phyloP scores from a whole-genome alignment of 2,113 vertebrate species.

The Myodes glareolus region DNA sequence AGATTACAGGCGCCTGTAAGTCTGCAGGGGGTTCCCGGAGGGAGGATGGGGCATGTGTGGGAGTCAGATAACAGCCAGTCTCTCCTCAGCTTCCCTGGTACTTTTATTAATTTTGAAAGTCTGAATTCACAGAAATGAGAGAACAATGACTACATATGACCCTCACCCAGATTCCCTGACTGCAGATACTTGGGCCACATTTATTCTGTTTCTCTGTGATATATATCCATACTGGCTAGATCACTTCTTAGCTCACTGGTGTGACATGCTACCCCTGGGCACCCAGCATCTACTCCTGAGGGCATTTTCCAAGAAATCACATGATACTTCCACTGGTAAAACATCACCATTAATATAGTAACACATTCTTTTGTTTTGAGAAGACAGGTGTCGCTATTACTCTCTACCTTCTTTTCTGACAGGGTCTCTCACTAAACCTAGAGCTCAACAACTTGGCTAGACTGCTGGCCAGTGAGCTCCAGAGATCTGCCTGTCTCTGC shows the following conservation, averaged over 20 bases:
- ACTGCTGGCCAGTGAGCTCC: neutral
- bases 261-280: neutral
- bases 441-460: neutral
- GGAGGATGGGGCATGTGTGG: neutral
- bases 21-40: neutral
- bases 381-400: neutral
- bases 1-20: conserved; percentile 35
- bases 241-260: neutral
- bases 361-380: neutral
- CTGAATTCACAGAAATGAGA: neutral
- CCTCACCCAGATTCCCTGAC: neutral
- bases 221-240: neutral
- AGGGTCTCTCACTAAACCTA: neutral
- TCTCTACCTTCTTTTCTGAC: neutral
- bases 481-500: neutral
- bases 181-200: neutral
- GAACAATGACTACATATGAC: neutral
- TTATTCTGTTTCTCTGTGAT: neutral
- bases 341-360: neutral
- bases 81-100: neutral
- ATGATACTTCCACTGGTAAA: neutral
- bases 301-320: conserved; percentile 1
- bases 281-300: neutral
- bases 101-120: neutral
- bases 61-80: conserved; percentile 40